A percentile compares a stretch with the other conserved stretches of the same genome.
Evolutionary conservation across 2,797 vertebrate genomes (phyloP).

Genomic region (Leucoraja ocellata): DNA sequence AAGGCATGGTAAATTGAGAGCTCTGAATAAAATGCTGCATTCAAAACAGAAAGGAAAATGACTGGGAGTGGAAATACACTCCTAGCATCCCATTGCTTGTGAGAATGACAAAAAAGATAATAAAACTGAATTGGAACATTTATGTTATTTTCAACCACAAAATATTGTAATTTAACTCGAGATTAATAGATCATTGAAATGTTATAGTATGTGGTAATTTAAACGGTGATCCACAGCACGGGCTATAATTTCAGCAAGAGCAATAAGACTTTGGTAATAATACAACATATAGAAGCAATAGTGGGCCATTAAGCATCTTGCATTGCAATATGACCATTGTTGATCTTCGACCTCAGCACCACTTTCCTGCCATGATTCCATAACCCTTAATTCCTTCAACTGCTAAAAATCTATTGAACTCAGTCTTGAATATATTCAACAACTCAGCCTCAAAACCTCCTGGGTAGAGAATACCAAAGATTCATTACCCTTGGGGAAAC

Average conservation of each 20-base stretch:
- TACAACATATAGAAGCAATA: no score
- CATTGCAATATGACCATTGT: no score
- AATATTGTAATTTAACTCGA: background rate
- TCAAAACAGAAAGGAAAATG: background rate
- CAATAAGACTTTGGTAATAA: no score
- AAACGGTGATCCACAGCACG: background rate
- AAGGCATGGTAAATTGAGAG: background rate
- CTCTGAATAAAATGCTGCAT: background rate
- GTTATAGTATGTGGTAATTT: background rate
- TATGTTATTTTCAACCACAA: background rate
- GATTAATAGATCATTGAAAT: constrained; percentile 22
- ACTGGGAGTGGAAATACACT: background rate
- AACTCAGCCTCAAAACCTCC: no score
- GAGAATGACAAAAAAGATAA: background rate
- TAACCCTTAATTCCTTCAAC: no score
- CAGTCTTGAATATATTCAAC: no score
- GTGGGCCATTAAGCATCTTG: no score
- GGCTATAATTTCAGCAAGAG: background rate
- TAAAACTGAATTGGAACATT: background rate
- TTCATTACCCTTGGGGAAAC: no score
- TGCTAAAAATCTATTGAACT: no score
- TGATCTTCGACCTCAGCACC: no score
- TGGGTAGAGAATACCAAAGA: no score
- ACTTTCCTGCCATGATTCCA: no score
- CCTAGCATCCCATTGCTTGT: background rate